Percentiles rank a stretch among this genome's conserved stretches.
These are phyloP conservation scores for Synergus gifuensis DNA, from an alignment of 2,888 invertebrate genomes.

Conservation along the genomic window DNA sequence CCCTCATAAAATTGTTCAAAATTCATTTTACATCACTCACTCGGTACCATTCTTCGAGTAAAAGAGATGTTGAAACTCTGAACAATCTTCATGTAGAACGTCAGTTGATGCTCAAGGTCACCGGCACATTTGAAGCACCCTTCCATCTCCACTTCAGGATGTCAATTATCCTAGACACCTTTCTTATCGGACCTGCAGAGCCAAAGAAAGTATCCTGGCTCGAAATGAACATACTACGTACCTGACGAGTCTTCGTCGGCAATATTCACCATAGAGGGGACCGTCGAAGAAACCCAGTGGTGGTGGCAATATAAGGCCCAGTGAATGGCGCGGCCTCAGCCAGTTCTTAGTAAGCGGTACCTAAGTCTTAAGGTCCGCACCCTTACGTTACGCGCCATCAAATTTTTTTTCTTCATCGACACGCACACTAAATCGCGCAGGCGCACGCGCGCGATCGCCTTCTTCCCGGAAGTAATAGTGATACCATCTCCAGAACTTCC, in stretches of 20 bases:
- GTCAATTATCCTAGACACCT: conserved; percentile 1
- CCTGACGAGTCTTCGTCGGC: conserved; percentile 45
- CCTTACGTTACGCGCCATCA: conserved; percentile 55
- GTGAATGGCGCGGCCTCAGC: conserved; percentile 71
- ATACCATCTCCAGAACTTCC: conserved; percentile 30
- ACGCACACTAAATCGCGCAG: conserved; percentile 51
- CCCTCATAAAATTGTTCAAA: background rate
- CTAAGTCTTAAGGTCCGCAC: conserved; percentile 66
- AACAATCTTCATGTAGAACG: background rate
- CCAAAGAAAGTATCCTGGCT: conserved; percentile 47
- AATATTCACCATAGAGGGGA: conserved; percentile 59
- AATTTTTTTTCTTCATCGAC: conserved; percentile 43
- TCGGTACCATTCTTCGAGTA: background rate
- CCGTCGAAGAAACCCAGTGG: conserved; percentile 60
- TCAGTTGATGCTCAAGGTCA: conserved; percentile 26
- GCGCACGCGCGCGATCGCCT: conserved; percentile 44
- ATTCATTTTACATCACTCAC: background rate
- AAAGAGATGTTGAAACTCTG: background rate
- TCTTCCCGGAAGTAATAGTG: conserved; percentile 44
- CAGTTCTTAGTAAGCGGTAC: conserved; percentile 75
- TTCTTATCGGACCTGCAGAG: background rate
- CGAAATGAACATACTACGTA: conserved; percentile 43
- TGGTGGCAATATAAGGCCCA: conserved; percentile 76
- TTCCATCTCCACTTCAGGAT: background rate
- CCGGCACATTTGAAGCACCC: conserved; percentile 3